A percentile compares a stretch with the other conserved stretches of the same genome.
Evolutionary conservation across 2,888 invertebrate genomes (phyloP).

Genomic region (Aethes cnicana): DNA sequence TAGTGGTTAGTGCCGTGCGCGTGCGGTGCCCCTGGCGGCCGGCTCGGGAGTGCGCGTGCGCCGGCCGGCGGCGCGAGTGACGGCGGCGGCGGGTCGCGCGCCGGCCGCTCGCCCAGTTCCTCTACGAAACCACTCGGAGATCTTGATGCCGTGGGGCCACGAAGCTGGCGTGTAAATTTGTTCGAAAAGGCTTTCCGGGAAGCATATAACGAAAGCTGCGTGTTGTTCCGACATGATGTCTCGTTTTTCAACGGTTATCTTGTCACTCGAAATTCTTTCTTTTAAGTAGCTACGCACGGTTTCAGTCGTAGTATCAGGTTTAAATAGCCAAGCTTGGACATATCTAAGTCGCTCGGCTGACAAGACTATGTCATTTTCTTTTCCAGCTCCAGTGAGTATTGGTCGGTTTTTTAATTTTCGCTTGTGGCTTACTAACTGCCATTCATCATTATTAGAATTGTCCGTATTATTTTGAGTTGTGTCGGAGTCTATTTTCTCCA

Average conservation of each 20-base stretch:
- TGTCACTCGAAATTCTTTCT: not conserved
- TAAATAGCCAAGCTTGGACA: not conserved
- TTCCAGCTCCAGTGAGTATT: not conserved
- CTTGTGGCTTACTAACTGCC: not conserved
- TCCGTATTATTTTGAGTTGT: no score
- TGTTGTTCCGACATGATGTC: not conserved
- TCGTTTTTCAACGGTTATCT: slow-evolving; percentile 1
- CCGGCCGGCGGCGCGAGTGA: not conserved
- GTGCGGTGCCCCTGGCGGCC: not conserved
- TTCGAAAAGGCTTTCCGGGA: not conserved
- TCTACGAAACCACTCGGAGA: not conserved
- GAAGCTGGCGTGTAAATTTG: not conserved
- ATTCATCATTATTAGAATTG: no score
- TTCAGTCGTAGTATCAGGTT: not conserved
- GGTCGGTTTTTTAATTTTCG: not conserved
- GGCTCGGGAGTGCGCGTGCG: not conserved
- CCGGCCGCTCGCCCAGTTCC: not conserved
- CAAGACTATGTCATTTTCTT: not conserved
- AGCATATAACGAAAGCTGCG: not conserved
- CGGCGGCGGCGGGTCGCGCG: not conserved
- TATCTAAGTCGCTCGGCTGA: not conserved
- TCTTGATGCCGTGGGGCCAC: not conserved
- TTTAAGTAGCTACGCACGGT: not conserved
- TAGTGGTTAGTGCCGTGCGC: not conserved
- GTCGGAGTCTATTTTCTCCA: no score